Evolutionary conservation across 2,113 vertebrate species (phyloP), one percentile per base, ranked within the genome.

Genomic region (Fregata magnificens): DNA sequence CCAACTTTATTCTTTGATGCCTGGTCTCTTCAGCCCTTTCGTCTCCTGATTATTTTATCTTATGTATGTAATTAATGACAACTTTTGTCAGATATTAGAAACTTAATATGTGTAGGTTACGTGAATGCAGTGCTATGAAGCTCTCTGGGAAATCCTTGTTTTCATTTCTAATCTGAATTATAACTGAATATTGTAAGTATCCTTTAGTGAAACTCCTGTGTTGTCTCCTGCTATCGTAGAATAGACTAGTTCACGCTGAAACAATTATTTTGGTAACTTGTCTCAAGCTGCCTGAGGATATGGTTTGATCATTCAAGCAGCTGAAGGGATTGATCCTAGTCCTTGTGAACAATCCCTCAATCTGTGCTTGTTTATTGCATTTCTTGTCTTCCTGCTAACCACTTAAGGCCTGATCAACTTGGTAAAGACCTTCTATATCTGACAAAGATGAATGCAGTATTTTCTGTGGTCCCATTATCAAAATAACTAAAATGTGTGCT

Each of bases 191-290:
- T 63, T 85, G 6, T 26, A 76, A 86, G 16, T 16, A 47, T 72
- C 11, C 26, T 83, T 52, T 88, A 88, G 66, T 62, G 26, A 38
- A 93, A 89, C 79, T 87, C 42, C 59, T 20, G 10, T 79, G 3
- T 47, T 86, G 10, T 93, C 34, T 89, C 55, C 47, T 91, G 53
- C 25, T 70, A 5, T 72, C 67, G 69, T 82, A 79, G 78, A 95
- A 88, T 56, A 96, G 83, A 34, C 47, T 93, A 88, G 82, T 70
- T 97, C 56, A 65, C 34, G 79, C 76, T 95, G 76, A 95, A 97
- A 90, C 93, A 97, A 95, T 95, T 96, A 92, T 96, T 97, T 97
- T 95, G 79, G 86, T 85, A 93, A 91, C 29, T 72, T 92, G 67
- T 84, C 92, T 95, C 80, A 58, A 66, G 93, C 50, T 93, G 88